phyloP scores from a whole-genome alignment of 2,888 invertebrate genomes.

The Pseudanteris insignis region DNA sequence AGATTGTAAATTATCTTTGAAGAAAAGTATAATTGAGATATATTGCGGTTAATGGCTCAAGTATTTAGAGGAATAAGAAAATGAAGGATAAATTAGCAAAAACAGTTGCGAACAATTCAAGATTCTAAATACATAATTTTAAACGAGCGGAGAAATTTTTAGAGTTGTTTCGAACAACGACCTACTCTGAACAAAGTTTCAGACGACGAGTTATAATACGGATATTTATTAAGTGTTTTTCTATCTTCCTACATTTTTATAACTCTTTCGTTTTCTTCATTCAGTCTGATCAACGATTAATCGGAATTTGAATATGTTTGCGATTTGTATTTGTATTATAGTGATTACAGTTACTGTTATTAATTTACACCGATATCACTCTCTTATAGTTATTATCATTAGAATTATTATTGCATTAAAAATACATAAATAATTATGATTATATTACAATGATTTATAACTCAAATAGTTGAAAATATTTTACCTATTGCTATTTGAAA shows the following conservation, averaged over 20 bases:
- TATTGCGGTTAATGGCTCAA: constrained; percentile 32
- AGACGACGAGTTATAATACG: constrained; percentile 33
- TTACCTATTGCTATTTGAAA: constrained; percentile 49
- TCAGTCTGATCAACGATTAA: background rate
- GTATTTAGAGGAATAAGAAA: constrained; percentile 22
- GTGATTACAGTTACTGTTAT: constrained; percentile 28
- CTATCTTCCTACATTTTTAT: constrained; percentile 35
- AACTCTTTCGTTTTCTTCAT: constrained; percentile 13
- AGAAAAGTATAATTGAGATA: constrained; percentile 4
- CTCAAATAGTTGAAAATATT: constrained; percentile 49
- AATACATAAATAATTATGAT: constrained; percentile 8
- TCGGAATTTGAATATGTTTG: background rate
- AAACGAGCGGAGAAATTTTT: constrained; percentile 20
- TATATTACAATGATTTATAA: constrained; percentile 20
- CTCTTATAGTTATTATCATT: constrained; percentile 10
- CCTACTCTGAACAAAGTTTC: constrained; percentile 29
- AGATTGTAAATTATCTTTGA: constrained; percentile 47
- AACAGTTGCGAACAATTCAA: constrained; percentile 16
- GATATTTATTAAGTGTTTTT: constrained; percentile 39
- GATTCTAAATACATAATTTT: constrained; percentile 38
- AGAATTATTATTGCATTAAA: constrained; percentile 20
- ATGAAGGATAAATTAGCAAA: background rate
- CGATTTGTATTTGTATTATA: constrained; percentile 15
- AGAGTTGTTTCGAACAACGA: constrained; percentile 29
- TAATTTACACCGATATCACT: constrained; percentile 15